Base-by-base conservation (phyloP, 2,113 vertebrate species). In the Calyptomena viridis region DNA sequence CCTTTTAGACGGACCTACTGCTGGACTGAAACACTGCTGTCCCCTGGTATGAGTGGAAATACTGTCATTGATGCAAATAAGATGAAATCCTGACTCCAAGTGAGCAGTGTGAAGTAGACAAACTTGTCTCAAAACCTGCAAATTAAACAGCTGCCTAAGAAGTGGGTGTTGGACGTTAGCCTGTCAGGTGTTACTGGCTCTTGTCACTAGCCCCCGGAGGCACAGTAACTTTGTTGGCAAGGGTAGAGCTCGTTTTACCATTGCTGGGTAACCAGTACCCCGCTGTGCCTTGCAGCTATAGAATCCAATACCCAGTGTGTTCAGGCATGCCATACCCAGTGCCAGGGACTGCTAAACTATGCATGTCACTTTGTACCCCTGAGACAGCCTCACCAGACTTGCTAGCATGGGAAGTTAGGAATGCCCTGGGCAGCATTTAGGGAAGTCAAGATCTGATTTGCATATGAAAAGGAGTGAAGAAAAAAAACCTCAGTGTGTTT, bases 301-400 rank as follows among this genome's bases (percentile, higher is more conserved):
- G 63, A 77, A 85, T 55, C 14, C 52, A 42, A 20, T 59, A 10
- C 20, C 18, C 49, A 46, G 30, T 55, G 47, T 0, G 0, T 69
- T 40, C 24, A 37, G 66, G 83, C 12, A 13, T 77, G 30, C 23
- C 6, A 1, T 35, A 33, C 8, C 11, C 15, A 9, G 53, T 33
- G 35, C 2, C 3, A 53, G 31, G 39, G 22, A 18, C 9, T 49
- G 21, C 52, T 75, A 47, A 75, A 37, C 5, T 33, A 7, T 66
- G 22, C 15, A 24, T 56, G 10, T 23, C 40, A 9, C 30, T 84
- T 73, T 86, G 50, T 22, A 66, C 5, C 8, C 23, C 31, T 62
- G 40, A n/a, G 40, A 44, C 7, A 64, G 17, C 16, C 21, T 63
- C 0, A 0, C 37, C 3, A 4, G 40, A 17, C 20, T 66, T 5